Evolutionary conservation across 2,888 invertebrate genomes (phyloP), one percentile per base, ranked within the genome.

Genomic region (Agapetus fuscipes): DNA sequence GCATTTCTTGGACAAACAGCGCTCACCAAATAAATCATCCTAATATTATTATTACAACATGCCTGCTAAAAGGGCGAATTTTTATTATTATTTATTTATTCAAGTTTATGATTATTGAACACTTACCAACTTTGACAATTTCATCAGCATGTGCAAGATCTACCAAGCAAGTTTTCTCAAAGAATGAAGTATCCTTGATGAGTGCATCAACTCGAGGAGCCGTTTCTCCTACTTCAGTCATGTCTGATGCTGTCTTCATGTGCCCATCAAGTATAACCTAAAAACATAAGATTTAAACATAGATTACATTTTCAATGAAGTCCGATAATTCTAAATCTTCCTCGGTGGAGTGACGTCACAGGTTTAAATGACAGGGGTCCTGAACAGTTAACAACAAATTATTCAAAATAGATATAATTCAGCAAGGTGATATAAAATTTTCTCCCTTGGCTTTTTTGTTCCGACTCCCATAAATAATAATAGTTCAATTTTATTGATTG

Each of bases 191-290:
- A 53, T 91, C 88, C 54, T 76, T 72, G 37, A 89, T 75, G 14
- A 93, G 71, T 37, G 73, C 76, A 50, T 90, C 86, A 3, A 90
- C 86, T 52, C 85, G 75, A 33, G 68, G 69, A 25, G 86, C 82
- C n/a, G 86, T 86, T 59, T 93, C 93, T 3, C 91, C 91, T 39
- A 87, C 78, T 61, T 91, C 91, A 2, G 82, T 83, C 85, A 90
- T 86, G 51, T 85, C 86, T 44, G 80, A 78, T 30, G 86, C 76
- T 34, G 74, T 74, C 66, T 85, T 85, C 52, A 88, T 64, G 63
- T 87, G 84, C 35, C 71, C 71, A 61, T 88, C 87, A 62, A 90
- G 80, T 57, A 77, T 79, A 37, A 73, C 72, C 80, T 82, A 54
- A 34, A 61, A 59, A 53, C 48, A 51, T 46, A 48, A 44, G 48